Percentiles rank a stretch among this genome's conserved stretches.
Evolutionary conservation across 2,797 vertebrate species (phyloP).

Genomic region (Pterois miles): DNA sequence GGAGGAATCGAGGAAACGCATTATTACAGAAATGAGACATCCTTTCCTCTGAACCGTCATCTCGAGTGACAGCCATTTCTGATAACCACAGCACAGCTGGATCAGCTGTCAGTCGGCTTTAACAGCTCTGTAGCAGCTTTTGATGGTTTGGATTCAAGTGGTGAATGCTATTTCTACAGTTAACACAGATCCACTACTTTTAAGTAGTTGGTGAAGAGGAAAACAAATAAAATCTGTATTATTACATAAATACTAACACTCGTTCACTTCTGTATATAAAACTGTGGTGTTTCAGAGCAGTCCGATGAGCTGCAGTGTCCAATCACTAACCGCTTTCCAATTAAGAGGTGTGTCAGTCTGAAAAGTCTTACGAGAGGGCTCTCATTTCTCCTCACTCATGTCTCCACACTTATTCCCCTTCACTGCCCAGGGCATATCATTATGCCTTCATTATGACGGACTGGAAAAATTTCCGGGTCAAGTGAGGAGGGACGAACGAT

Average conservation of each 20-base stretch:
- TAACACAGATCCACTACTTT: background rate
- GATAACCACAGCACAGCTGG: background rate
- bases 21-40: background rate
- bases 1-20: background rate
- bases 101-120: background rate
- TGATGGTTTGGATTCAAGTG: background rate
- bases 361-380: background rate
- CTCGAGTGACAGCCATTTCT: background rate
- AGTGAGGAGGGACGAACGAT: background rate
- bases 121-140: background rate
- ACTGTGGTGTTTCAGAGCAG: background rate
- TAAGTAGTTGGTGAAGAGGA: background rate
- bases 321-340: background rate
- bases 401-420: background rate
- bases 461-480: background rate
- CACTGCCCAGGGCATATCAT: background rate
- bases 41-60: background rate
- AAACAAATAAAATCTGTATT: background rate
- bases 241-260: background rate
- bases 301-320: background rate
- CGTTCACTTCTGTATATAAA: background rate
- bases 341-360: background rate
- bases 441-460: background rate
- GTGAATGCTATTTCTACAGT: background rate
- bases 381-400: background rate